Conservation (phyloP, 2,888 invertebrate species). For the Cheilosia scutellata region DNA sequence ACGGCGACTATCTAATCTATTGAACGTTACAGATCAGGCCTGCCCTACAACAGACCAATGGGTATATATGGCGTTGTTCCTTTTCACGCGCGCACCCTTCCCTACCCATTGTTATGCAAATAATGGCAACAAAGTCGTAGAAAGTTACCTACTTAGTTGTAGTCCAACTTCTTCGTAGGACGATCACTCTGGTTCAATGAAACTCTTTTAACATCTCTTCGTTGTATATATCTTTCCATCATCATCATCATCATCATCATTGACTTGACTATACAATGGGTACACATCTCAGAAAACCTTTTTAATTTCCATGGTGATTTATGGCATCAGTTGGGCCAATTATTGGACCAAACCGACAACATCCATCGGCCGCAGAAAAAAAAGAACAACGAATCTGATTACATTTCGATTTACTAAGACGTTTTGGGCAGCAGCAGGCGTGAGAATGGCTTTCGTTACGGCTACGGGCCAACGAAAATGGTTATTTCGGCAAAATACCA, state of each 20-base stretch:
- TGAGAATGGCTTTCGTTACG: constrained; percentile 34
- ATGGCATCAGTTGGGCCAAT: constrained; percentile 57
- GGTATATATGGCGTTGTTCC: constrained; percentile 34
- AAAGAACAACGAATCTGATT: constrained; percentile 52
- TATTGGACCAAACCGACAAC: constrained; percentile 48
- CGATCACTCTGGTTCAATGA: constrained; percentile 28
- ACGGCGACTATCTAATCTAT: neutral
- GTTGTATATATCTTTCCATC: constrained; percentile 30
- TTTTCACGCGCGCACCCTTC: constrained; percentile 62
- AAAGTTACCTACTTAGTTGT: neutral
- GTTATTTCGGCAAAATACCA: constrained; percentile 38
- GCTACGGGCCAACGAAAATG: constrained; percentile 47
- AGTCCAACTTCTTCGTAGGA: constrained; percentile 41
- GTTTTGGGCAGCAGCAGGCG: constrained; percentile 39
- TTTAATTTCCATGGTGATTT: constrained; percentile 69
- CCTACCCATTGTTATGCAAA: constrained; percentile 70
- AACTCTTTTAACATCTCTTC: constrained; percentile 41
- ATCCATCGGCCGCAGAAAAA: constrained; percentile 19
- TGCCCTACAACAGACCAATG: neutral
- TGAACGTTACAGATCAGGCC: neutral
- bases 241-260: constrained; percentile 31
- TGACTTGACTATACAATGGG: constrained; percentile 48
- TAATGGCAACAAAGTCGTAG: constrained; percentile 43
- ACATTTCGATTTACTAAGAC: constrained; percentile 69
- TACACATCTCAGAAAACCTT: constrained; percentile 18